Base-by-base conservation (phyloP, 2,113 vertebrate species). In the Carassius auratus region DNA sequence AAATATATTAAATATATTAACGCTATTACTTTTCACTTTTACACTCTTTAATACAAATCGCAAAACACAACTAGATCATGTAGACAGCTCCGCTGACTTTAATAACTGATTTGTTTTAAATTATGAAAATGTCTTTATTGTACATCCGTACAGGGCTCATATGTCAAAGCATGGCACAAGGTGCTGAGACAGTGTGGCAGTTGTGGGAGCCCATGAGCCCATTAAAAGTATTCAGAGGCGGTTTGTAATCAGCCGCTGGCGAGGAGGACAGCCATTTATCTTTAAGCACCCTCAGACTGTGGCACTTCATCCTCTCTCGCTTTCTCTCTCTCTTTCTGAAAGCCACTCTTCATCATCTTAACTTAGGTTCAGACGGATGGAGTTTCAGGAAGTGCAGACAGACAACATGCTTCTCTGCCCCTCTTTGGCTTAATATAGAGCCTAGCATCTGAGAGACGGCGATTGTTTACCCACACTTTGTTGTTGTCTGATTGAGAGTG, bases 271-370 rank as follows among this genome's bases (percentile, higher is more conserved):
- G 15, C 42, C 62, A 81, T 69, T 81, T 68, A 10, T 68, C 66
- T 62, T 73, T 86, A 48, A 36, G 15, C 64, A 50, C 62, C 45
- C 42, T 68, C 62, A 52, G 42, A 68, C 8, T 69, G n/a, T 52
- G 38, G 62, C n/a, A 50, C 42, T 48, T 61, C 62, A 61, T 74
- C 68, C 50, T 50, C 33, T 82, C 30, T 88, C 13, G 57, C 78
- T 64, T 26, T 64, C 45, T 61, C 36, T 78, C 33, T 62, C 61
- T 36, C 62, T 48, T 26, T 52, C 45, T 69, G 26, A 30, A 69
- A 86, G 82, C 87, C 76, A 80, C 79, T 86, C 62, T 85, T 85
- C 38, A 82, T 88, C 87, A 86, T 86, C 71, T 62, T 62, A 76
- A 81, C 81, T 33, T 85, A 42, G 50, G n/a, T 30, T 80, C 48